phyloP scores from a whole-genome alignment of 2,888 invertebrate genomes.

The Drosophila borealis region DNA sequence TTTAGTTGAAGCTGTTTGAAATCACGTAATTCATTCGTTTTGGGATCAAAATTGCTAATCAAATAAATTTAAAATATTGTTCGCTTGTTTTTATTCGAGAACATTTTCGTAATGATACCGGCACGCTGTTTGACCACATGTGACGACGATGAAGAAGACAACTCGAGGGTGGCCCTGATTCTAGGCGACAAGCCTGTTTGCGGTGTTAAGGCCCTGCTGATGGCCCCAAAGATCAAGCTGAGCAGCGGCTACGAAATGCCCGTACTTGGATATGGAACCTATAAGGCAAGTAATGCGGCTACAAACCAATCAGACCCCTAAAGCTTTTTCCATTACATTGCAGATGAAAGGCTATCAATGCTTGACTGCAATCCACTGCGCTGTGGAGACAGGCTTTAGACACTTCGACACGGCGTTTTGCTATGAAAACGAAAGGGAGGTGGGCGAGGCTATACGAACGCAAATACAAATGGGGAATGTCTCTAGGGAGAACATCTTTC shows the following conservation, averaged over 20 bases:
- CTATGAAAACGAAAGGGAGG: constrained; percentile 85
- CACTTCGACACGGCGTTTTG: constrained; percentile 86
- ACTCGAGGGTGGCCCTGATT: constrained; percentile 42
- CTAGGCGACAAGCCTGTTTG: constrained; percentile 56
- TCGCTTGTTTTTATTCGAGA: constrained; percentile 18
- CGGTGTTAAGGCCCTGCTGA: constrained; percentile 40
- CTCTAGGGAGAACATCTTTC: constrained; percentile 84
- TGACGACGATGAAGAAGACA: constrained; percentile 54
- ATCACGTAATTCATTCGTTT: constrained; percentile 1
- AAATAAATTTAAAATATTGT: constrained; percentile 12
- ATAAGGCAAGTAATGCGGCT: constrained; percentile 16
- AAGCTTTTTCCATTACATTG: neutral
- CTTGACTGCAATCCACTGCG: constrained; percentile 83
- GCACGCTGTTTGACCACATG: constrained; percentile 50
- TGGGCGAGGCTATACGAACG: constrained; percentile 84
- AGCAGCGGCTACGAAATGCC: constrained; percentile 88
- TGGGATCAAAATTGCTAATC: constrained; percentile 14
- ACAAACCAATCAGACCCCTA: neutral
- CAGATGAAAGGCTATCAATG: constrained; percentile 74
- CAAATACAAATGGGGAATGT: constrained; percentile 85
- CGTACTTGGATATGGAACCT: constrained; percentile 89
- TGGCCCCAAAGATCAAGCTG: constrained; percentile 87
- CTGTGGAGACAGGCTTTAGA: constrained; percentile 86
- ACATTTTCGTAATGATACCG: constrained; percentile 52
- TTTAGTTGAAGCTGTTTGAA: constrained; percentile 1